Percentiles rank a stretch among this genome's conserved stretches.
Evolutionary conservation across 2,797 vertebrate genomes (phyloP).

Genomic region (Gymnocypris eckloni): DNA sequence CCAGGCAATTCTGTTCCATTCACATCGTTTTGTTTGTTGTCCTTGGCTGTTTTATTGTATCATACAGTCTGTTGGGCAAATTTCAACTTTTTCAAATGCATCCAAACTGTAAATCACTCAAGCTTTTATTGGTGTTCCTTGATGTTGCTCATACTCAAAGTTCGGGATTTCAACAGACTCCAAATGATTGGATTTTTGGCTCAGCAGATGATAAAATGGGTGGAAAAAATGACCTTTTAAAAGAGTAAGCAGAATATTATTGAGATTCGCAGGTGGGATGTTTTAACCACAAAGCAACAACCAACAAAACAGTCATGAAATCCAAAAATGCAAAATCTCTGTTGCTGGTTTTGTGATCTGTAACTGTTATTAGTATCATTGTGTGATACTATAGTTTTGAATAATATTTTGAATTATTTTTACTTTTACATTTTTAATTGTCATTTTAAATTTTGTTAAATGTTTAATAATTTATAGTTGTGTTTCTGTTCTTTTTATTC

Average conservation of each 20-base stretch:
- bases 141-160: neutral
- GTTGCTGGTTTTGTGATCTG: neutral
- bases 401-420: neutral
- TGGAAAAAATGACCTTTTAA: neutral
- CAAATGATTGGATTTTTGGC: neutral
- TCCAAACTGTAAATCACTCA: neutral
- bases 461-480: neutral
- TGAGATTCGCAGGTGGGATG: neutral
- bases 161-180: slow-evolving; percentile 9
- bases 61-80: neutral
- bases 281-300: slow-evolving; percentile 1
- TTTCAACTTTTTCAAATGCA: slow-evolving; percentile 6
- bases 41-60: slow-evolving; percentile 16
- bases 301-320: neutral
- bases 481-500: neutral
- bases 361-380: too few relatives aligned
- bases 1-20: slow-evolving; percentile 26
- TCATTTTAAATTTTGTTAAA: neutral
- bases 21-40: slow-evolving; percentile 13
- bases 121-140: slow-evolving; percentile 7
- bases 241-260: neutral
- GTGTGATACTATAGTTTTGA: neutral
- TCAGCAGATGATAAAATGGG: neutral
- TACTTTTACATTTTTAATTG: neutral
- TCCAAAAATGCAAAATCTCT: too few relatives aligned